These are phyloP conservation scores for Candidula unifasciata DNA, from an alignment of 2,888 invertebrate genomes.

Conservation along the genomic window DNA sequence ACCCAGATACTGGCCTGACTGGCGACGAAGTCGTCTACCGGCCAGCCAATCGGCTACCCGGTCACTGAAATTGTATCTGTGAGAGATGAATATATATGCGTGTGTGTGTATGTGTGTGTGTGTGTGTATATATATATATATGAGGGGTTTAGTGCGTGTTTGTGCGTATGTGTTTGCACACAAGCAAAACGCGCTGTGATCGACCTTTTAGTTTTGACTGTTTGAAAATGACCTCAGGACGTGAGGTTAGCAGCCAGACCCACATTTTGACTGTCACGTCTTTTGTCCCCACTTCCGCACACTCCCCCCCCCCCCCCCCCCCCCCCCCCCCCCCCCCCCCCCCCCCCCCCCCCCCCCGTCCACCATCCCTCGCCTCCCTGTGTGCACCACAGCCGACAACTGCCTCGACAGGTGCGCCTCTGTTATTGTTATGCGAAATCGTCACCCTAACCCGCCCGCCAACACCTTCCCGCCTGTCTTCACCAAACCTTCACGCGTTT, in stretches of 20 bases:
- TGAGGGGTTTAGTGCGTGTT: too few relatives aligned
- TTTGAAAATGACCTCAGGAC: background rate
- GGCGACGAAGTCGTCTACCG: too few relatives aligned
- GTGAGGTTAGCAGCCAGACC: background rate
- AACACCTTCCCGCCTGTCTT: background rate
- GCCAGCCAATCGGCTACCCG: too few relatives aligned
- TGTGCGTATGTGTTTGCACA: too few relatives aligned
- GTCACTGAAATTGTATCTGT: too few relatives aligned
- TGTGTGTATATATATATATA: too few relatives aligned
- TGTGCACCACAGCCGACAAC: too few relatives aligned
- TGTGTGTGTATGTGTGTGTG: too few relatives aligned
- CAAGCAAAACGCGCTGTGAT: background rate
- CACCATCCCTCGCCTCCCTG: background rate
- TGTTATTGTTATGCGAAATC: conserved; percentile 10
- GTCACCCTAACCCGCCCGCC: background rate
- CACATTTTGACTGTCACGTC: too few relatives aligned
- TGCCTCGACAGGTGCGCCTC: conserved; percentile 17
- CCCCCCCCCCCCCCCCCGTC: background rate
- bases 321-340: background rate
- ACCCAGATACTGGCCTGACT: too few relatives aligned
- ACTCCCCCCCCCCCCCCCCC: background rate
- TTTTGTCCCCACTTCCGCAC: background rate
- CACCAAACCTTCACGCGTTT: background rate
- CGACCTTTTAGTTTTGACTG: background rate
- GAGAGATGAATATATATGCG: background rate